A percentile compares a stretch with the other conserved stretches of the same genome.
phyloP scores from a whole-genome alignment of 2,888 invertebrate species.

The Phasia obesa region DNA sequence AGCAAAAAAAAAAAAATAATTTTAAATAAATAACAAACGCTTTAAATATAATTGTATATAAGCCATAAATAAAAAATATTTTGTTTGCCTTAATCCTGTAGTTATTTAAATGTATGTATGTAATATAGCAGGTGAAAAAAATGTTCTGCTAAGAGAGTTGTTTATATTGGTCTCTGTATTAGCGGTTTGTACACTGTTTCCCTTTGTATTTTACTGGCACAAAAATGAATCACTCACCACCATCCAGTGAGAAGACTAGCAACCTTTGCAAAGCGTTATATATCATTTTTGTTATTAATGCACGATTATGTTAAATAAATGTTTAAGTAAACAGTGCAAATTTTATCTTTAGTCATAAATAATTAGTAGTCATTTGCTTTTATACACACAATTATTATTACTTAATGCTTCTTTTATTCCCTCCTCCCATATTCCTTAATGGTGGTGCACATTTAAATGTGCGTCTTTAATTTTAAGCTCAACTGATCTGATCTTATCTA shows the following conservation, averaged over 20 bases:
- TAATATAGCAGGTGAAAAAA: conserved; percentile 28
- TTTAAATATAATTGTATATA: conserved; percentile 11
- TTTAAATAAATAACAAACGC: background rate
- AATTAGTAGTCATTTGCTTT: conserved; percentile 44
- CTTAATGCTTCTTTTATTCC: background rate
- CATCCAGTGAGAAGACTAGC: background rate
- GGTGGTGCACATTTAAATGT: too few species aligned
- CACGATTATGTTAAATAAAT: background rate
- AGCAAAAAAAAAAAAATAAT: conserved; percentile 9
- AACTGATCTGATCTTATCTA: background rate
- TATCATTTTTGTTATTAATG: background rate
- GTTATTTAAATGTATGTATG: conserved; percentile 6
- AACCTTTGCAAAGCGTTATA: background rate
- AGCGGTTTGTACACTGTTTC: conserved; percentile 11
- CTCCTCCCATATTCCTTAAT: too few species aligned
- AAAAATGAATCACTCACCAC: background rate
- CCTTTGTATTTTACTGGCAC: background rate
- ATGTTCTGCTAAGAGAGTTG: background rate
- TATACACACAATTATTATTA: background rate
- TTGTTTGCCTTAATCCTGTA: conserved; percentile 37
- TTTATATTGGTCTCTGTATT: background rate
- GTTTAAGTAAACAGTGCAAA: background rate
- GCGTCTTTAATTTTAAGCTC: too few species aligned
- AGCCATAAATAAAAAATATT: background rate
- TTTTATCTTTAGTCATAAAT: conserved; percentile 40